These are phyloP conservation scores for Laterallus jamaicensis DNA, from an alignment of 2,113 vertebrate species.

Conservation along the genomic window DNA sequence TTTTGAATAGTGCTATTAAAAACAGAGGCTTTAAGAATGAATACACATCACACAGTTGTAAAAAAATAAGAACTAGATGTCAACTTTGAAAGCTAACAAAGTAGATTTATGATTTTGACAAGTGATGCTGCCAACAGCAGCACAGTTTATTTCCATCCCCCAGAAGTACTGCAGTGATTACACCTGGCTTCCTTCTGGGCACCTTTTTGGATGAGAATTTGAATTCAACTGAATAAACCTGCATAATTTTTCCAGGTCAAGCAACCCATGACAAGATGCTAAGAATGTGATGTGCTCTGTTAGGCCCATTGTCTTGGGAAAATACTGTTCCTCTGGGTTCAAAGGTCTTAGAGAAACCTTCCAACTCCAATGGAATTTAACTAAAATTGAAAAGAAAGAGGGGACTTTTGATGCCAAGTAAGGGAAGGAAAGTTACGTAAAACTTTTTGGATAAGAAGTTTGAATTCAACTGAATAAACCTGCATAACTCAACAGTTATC, in stretches of 20 bases:
- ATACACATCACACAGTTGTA: rapidly evolving
- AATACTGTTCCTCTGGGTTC: background rate
- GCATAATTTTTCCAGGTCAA: no score
- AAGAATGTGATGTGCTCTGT: background rate
- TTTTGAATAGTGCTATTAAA: background rate
- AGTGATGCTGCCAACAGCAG: background rate
- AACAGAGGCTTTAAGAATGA: background rate
- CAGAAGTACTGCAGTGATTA: background rate
- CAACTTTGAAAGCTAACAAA: background rate
- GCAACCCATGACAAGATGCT: background rate
- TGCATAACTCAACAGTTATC: background rate
- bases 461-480: background rate
- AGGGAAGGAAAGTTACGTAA: no score
- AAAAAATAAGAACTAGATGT: background rate
- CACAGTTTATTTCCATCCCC: background rate
- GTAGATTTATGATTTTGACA: background rate
- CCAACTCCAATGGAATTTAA: background rate
- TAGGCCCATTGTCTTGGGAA: background rate
- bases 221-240: background rate
- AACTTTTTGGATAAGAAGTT: no score
- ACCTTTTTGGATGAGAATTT: background rate
- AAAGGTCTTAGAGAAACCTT: background rate
- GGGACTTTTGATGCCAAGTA: background rate
- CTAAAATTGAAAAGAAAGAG: background rate
- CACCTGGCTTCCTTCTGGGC: rapidly evolving